Evolutionary conservation across 2,113 vertebrate genomes (phyloP).

Genomic region (Ciconia stormi): DNA sequence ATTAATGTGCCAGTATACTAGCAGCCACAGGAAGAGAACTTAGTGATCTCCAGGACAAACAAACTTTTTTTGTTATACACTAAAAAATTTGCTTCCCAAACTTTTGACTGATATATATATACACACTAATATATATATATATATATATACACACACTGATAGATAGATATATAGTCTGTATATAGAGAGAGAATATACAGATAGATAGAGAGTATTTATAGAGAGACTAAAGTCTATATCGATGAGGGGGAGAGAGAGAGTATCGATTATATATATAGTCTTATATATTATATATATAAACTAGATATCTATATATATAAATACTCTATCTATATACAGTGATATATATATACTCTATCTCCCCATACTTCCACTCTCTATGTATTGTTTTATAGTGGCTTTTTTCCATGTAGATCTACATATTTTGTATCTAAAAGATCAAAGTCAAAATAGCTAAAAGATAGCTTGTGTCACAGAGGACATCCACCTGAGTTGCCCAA

Average conservation of each 20-base stretch:
- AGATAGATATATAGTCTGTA: not conserved
- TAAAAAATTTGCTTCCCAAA: not conserved
- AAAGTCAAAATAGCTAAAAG: not conserved
- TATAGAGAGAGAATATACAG: not conserved
- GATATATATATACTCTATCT: not conserved
- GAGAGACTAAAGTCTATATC: too few relatives aligned
- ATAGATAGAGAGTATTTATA: not conserved
- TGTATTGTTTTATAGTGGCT: not conserved
- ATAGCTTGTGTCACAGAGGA: not conserved
- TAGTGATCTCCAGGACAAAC: not conserved
- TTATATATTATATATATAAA: not conserved
- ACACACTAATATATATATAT: not conserved
- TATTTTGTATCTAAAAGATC: not conserved
- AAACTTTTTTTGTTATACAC: not conserved
- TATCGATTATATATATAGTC: not conserved
- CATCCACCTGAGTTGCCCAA: not conserved
- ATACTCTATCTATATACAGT: not conserved
- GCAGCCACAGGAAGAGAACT: not conserved
- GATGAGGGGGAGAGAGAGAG: too few relatives aligned
- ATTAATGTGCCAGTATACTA: not conserved
- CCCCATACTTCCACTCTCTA: accelerated
- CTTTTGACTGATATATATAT: not conserved
- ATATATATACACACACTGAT: not conserved
- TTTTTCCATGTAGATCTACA: not conserved
- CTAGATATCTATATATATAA: not conserved